Conservation (phyloP, 2,888 invertebrate species). For the Dasypogon diadema region DNA sequence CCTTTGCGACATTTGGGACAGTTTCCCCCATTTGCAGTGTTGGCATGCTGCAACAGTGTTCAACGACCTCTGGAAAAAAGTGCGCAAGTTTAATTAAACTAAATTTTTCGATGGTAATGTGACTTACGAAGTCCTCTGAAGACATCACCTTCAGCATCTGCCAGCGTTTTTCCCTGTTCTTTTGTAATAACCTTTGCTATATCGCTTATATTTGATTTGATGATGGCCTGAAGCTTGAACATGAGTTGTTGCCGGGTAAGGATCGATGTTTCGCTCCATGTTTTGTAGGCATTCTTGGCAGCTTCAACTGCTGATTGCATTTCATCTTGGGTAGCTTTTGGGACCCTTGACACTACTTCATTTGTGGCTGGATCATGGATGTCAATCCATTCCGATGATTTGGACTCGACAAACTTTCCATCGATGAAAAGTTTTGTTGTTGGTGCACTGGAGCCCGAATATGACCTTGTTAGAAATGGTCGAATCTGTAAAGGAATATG, state of each 20-base stretch:
- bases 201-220: constrained; percentile 88
- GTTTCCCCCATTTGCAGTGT: constrained; percentile 94
- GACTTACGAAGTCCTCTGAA: constrained; percentile 94
- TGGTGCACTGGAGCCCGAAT: constrained; percentile 74
- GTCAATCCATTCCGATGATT: constrained; percentile 93
- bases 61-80: constrained; percentile 85
- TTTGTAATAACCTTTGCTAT: constrained; percentile 91
- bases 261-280: constrained; percentile 93
- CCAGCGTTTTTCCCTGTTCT: constrained; percentile 97
- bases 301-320: constrained; percentile 90
- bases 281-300: constrained; percentile 81
- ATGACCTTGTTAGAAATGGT: constrained; percentile 65
- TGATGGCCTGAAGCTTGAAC: constrained; percentile 87
- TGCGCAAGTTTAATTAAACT: constrained; percentile 12
- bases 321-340: constrained; percentile 88
- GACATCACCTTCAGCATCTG: constrained; percentile 98
- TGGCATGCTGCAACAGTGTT: constrained; percentile 95
- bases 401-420: constrained; percentile 94
- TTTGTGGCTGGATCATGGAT: constrained; percentile 96
- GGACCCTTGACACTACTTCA: constrained; percentile 85
- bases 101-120: background rate
- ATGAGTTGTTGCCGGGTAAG: constrained; percentile 93
- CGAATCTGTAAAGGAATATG: constrained; percentile 32
- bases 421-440: constrained; percentile 95
- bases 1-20: constrained; percentile 82